A percentile compares a stretch with the other conserved stretches of the same genome.
These are phyloP conservation scores for Drosophila formosana DNA, from an alignment of 2,888 invertebrate species.

Conservation along the genomic window DNA sequence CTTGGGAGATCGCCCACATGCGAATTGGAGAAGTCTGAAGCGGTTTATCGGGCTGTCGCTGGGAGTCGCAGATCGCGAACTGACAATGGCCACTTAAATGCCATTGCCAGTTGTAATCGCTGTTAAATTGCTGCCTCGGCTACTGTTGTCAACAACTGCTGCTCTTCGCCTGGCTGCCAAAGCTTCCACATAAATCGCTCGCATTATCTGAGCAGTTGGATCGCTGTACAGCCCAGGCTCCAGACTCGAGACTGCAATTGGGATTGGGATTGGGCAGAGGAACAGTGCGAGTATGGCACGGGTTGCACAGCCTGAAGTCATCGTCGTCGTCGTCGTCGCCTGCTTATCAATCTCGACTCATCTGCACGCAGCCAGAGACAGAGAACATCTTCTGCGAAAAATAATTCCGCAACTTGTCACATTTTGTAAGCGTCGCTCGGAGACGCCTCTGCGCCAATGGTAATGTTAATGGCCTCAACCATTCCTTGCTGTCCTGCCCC, in stretches of 20 bases:
- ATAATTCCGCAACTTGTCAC: conserved; percentile 79
- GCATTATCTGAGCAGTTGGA: conserved; percentile 74
- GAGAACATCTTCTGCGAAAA: conserved; percentile 79
- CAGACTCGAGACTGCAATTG: background rate
- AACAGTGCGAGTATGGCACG: conserved; percentile 54
- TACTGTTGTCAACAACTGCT: conserved; percentile 53
- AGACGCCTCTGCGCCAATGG: conserved; percentile 74
- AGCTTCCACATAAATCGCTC: conserved; percentile 78
- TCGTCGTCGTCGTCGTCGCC: conserved; percentile 29
- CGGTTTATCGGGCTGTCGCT: conserved; percentile 50
- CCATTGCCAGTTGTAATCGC: conserved; percentile 79
- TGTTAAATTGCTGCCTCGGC: conserved; percentile 75
- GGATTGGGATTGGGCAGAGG: conserved; percentile 2
- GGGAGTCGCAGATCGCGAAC: conserved; percentile 60
- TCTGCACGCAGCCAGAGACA: conserved; percentile 73
- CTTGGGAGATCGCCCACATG: conserved; percentile 66
- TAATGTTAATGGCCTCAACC: conserved; percentile 31
- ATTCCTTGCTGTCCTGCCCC: conserved; percentile 7
- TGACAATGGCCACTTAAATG: conserved; percentile 81
- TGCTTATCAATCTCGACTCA: conserved; percentile 78
- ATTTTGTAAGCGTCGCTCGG: conserved; percentile 63
- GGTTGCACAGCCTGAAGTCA: conserved; percentile 25
- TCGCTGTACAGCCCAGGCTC: conserved; percentile 31
- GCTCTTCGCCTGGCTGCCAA: conserved; percentile 6
- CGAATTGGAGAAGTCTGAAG: conserved; percentile 33